Evolutionary conservation across 2,888 invertebrate genomes (phyloP).

Genomic region (Mantis religiosa): DNA sequence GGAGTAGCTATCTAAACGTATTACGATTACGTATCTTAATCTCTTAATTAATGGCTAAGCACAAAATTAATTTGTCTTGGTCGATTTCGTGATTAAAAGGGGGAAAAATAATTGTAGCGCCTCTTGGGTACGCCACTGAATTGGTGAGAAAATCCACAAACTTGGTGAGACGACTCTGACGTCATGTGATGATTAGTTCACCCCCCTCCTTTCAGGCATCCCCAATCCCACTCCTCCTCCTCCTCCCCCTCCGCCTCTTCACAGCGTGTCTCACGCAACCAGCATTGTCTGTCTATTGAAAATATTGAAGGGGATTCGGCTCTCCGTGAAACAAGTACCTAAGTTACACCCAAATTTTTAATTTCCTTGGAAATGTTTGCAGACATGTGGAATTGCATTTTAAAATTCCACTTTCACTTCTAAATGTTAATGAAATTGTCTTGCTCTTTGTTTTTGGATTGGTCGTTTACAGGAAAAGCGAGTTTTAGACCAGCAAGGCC

Average conservation of each 20-base stretch:
- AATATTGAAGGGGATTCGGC: neutral
- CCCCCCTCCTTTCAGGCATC: neutral
- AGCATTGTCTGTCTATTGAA: neutral
- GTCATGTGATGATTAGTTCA: neutral
- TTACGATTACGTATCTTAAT: too few relatives aligned
- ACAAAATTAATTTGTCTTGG: too few relatives aligned
- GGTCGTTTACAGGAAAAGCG: too few relatives aligned
- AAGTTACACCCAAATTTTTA: neutral
- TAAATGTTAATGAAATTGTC: too few relatives aligned
- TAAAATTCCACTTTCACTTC: neutral
- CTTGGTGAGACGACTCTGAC: neutral
- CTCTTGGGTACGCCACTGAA: neutral
- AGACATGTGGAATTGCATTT: neutral
- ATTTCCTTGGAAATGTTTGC: neutral
- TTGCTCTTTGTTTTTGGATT: too few relatives aligned
- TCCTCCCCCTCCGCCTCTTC: neutral
- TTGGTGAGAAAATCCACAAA: neutral
- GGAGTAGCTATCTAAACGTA: too few relatives aligned
- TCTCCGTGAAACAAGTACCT: neutral
- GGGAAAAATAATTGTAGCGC: neutral
- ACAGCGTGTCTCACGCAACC: neutral
- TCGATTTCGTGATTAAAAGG: too few relatives aligned
- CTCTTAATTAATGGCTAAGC: too few relatives aligned
- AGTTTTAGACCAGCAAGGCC: too few relatives aligned
- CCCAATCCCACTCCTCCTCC: neutral